Evolutionary conservation across 2,113 vertebrate species (phyloP).

Genomic region (Alligator sinensis): DNA sequence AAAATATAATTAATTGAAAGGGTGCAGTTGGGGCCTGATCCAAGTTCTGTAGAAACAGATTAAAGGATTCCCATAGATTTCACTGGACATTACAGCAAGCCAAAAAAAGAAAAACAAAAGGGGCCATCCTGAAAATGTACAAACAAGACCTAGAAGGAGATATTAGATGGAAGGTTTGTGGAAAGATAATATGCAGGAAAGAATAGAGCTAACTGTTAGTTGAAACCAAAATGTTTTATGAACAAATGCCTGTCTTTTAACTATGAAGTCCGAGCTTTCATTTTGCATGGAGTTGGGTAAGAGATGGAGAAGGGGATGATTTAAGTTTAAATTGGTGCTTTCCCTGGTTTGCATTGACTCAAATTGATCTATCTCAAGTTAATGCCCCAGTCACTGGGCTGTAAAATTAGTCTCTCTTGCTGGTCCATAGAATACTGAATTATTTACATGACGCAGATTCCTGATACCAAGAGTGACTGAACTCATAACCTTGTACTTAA

Average conservation of each 20-base stretch:
- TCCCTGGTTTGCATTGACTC: background rate
- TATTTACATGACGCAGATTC: background rate
- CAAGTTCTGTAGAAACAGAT: background rate
- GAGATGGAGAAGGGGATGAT: no score
- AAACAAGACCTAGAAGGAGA: background rate
- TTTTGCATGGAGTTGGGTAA: no score
- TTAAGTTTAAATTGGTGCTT: background rate
- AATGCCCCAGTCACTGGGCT: background rate
- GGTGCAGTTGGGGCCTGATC: background rate
- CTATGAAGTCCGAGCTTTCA: background rate
- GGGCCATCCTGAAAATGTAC: background rate
- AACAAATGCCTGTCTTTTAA: background rate
- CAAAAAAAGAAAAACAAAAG: background rate
- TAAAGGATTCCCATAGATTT: background rate
- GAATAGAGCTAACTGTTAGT: background rate
- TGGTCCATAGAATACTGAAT: background rate
- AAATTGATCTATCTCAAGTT: background rate
- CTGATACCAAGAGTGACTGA: background rate
- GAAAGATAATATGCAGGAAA: background rate
- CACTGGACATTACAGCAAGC: background rate
- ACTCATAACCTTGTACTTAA: background rate
- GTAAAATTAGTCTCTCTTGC: background rate
- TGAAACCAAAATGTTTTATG: background rate
- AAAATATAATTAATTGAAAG: background rate
- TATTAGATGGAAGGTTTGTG: background rate